These are phyloP conservation scores for Catocala nupta DNA, from an alignment of 2,888 invertebrate species.

Conservation along the genomic window DNA sequence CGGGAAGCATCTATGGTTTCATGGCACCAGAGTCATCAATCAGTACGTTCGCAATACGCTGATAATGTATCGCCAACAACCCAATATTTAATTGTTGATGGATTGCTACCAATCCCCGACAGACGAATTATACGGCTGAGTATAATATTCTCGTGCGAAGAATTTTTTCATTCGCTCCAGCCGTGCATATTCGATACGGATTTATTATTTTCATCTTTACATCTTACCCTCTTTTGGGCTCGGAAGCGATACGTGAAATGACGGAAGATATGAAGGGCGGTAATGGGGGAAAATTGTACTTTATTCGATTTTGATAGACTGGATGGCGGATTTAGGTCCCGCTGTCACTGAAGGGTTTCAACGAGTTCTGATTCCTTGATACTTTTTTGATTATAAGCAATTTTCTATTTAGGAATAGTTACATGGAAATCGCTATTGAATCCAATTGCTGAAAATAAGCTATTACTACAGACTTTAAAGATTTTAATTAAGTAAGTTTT, in stretches of 20 bases:
- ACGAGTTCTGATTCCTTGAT: conserved; percentile 48
- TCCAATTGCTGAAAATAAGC: background rate
- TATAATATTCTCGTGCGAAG: conserved; percentile 52
- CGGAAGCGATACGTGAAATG: conserved; percentile 86
- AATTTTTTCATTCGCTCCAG: conserved; percentile 72
- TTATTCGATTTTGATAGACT: conserved; percentile 87
- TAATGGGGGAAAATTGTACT: conserved; percentile 86
- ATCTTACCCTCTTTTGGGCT: conserved; percentile 81
- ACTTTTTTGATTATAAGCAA: conserved; percentile 44
- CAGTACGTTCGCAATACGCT: conserved; percentile 76
- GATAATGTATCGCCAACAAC: conserved; percentile 83
- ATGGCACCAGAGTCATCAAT: conserved; percentile 78
- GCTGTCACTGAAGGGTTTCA: conserved; percentile 72
- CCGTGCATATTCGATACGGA: conserved; percentile 84
- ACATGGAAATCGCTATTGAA: background rate
- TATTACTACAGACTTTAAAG: too few species aligned
- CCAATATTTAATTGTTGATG: conserved; percentile 85
- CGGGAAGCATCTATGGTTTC: conserved; percentile 67
- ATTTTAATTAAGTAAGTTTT: too few species aligned
- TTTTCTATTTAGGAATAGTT: conserved; percentile 16
- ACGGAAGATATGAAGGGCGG: conserved; percentile 85
- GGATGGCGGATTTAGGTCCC: conserved; percentile 80
- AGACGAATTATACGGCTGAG: conserved; percentile 71
- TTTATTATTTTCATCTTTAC: conserved; percentile 84
- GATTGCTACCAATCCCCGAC: conserved; percentile 68